Percentiles rank a stretch among this genome's conserved stretches.
Conservation (phyloP, 2,113 vertebrate species). For the Mobula hypostoma region DNA sequence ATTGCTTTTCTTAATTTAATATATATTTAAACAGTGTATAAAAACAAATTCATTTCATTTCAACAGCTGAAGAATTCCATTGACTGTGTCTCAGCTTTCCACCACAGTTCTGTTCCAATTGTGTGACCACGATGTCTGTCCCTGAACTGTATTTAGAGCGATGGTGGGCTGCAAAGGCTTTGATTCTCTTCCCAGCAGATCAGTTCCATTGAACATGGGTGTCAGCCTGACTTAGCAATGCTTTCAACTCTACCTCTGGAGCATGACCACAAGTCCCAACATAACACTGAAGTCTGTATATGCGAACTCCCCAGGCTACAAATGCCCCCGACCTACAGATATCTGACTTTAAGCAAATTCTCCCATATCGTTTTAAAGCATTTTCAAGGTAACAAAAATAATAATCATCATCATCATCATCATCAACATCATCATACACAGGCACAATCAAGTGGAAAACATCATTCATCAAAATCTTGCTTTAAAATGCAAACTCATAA, state of each 20-base stretch:
- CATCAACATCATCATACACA: too few relatives aligned
- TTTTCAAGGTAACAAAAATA: too few relatives aligned
- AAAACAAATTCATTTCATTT: background rate
- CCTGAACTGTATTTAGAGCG: too few relatives aligned
- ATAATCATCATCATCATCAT: too few relatives aligned
- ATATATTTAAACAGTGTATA: background rate
- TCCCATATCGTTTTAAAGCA: too few relatives aligned
- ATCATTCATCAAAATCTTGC: too few relatives aligned
- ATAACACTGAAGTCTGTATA: background rate
- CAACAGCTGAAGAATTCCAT: background rate
- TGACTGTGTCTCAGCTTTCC: background rate
- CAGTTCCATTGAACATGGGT: background rate
- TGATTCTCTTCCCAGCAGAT: background rate
- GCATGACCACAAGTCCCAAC: background rate
- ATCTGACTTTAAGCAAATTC: too few relatives aligned
- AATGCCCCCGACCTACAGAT: too few relatives aligned
- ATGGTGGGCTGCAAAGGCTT: background rate
- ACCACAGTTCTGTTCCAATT: background rate
- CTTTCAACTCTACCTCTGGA: background rate
- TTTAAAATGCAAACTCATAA: too few relatives aligned
- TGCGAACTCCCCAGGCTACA: too few relatives aligned
- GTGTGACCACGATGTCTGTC: background rate
- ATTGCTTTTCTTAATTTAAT: conserved; percentile 30
- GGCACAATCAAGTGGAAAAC: too few relatives aligned
- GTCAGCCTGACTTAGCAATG: background rate